These are phyloP conservation scores for Paramormyrops kingsleyae DNA, from an alignment of 2,113 vertebrate genomes.

Conservation along the genomic window DNA sequence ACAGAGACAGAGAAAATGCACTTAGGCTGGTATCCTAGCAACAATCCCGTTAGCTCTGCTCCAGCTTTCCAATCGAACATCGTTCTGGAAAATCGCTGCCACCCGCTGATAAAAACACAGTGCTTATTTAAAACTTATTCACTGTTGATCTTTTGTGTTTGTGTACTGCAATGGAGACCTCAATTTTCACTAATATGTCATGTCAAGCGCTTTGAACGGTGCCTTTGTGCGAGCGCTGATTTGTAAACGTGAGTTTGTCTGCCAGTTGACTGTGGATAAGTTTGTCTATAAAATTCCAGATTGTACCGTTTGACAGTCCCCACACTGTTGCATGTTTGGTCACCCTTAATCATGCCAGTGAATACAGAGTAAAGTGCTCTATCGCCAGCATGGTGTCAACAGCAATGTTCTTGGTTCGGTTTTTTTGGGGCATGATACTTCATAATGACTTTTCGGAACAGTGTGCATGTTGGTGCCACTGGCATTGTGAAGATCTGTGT, in stretches of 20 bases:
- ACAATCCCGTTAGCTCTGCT: neutral
- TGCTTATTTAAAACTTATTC: slow-evolving; percentile 6
- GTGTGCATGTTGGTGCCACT: neutral
- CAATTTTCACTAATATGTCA: neutral
- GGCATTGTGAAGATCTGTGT: neutral
- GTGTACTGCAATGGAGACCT: neutral
- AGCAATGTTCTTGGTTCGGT: neutral
- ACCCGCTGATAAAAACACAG: neutral
- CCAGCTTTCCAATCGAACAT: neutral
- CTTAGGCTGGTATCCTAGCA: slow-evolving; percentile 10
- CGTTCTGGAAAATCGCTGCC: neutral
- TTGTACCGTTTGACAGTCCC: neutral
- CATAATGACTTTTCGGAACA: neutral
- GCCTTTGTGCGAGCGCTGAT: neutral
- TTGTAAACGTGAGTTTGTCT: neutral
- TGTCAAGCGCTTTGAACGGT: neutral
- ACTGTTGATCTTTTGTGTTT: slow-evolving; percentile 2
- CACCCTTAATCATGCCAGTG: neutral
- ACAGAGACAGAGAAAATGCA: neutral
- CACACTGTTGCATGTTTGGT: neutral
- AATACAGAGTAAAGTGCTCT: neutral
- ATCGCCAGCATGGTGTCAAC: neutral
- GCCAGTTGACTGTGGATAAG: neutral
- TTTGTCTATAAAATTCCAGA: neutral
- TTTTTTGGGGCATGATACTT: neutral